Evolutionary conservation across 2,888 invertebrate genomes (phyloP), one percentile per base, ranked within the genome.

Genomic region (Pinctada fucata): DNA sequence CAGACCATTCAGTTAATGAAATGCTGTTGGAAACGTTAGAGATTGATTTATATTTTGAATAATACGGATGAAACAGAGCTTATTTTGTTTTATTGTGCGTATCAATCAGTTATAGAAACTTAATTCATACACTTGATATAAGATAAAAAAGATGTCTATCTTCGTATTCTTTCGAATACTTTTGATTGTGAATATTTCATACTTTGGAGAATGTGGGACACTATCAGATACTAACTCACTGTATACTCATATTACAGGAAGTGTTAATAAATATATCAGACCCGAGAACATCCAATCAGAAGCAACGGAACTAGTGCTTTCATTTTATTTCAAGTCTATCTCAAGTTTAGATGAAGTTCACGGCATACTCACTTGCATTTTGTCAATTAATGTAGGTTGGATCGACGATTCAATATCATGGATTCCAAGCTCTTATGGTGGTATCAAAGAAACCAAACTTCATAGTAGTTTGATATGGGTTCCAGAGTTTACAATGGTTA

Each of bases 321-420:
- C 6, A 2, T 72, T 72, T 45, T 31, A 52, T 47, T 31, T 72
- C 52, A 47, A 31, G 31, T 52, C 72, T 10, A 72, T 72, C 72
- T 47, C 72, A 3, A 80, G 78, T 45, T 64, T 84, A 2, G 81
- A 84, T 31, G 83, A 82, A 75, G 78, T 82, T 2, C 65, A 63
- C 5, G 81, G 78, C n/a, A 81, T 76, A 51, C 50, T 82, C n/a
- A 74, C 81, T 0, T 69, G 74, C 1, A 75, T 78, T 49, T 81
- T 77, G n/a, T 52, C 74, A 3, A 51, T 84, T 8, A 51, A 63
- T 48, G 50, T 84, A 63, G 0, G 3, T 0, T 84, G 83, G 83
- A 13, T 10, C 3, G 83, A 84, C 65, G 76, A 76, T 31, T 66
- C 78, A 2, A 78, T 84, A 51, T 31, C 8, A 0, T 84, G 83